Evolutionary conservation across 2,888 invertebrate genomes (phyloP), one percentile per base, ranked within the genome.

Genomic region (Nasonia oneida): DNA sequence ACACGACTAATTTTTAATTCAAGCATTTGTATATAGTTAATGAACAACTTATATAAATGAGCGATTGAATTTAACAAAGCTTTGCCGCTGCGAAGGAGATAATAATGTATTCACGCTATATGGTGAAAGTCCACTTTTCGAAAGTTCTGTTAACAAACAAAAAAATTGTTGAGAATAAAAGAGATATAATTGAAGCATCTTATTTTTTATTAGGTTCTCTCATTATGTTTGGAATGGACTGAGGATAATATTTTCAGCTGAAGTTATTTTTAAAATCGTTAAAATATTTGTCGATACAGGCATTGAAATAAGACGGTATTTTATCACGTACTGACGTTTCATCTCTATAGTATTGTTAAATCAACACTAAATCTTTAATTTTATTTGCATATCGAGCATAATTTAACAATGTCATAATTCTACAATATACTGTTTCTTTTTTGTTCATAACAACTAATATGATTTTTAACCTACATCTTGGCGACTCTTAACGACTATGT

Each of bases 161-260:
- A 1, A n/a, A 42, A 37, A 37, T 37, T 57, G 18, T 18, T 61
- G n/a, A 37, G 33, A 74, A 71, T 10, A 47, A 77, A 39, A 42
- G 77, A 77, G 39, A 12, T 14, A 76, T 42, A 77, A 84, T 74
- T 64, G 73, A 47, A 64, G 12, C 18, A 74, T n/a, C 74, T 77
- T 83, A 61, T 85, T 83, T 87, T 80, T 87, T 64, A 80, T 73
- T 75, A 86, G 87, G 87, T 87, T 87, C 39, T 23, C 83, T 80
- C 37, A 64, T 81, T 81, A 74, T 78, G 61, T 87, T 29, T 85
- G 87, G 87, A 81, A 74, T 50, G 81, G 85, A 76, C 42, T 87
- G 73, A 81, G 74, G 87, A 83, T 23, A 67, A 81, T 87, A 78
- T 85, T 85, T 85, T 81, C 85, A 53, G 37, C 80, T 37, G 67